Base-by-base conservation (phyloP, 1,140 invertebrate genomes). In the Nilaparvata lugens region DNA sequence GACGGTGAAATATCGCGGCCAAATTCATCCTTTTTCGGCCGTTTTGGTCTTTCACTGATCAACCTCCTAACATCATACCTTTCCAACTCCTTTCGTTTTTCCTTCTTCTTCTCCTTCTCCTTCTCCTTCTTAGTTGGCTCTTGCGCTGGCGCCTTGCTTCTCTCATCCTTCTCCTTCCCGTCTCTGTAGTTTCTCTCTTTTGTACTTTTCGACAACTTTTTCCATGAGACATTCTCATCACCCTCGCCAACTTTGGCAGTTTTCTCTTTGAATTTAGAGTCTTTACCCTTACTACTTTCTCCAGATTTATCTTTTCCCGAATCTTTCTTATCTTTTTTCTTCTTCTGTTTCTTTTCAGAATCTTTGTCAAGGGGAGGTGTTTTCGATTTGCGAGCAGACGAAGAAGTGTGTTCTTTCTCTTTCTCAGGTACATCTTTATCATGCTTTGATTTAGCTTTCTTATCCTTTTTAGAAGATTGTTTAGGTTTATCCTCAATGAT, bases 121-220 rank as follows among this genome's bases (percentile, higher is more conserved):
- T 71, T 76, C 60, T 75, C 74, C 64, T 76, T 69, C 64, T 58
- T 70, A 38, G 72, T 69, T 28, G 71, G 71, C 52, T 67, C 70
- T 60, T 71, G 24, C 43, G 73, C 70, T 31, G 71, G 70, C 42
- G 66, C 70, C 58, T 71, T 71, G 18, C 69, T 67, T 66, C 70
- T 72, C 54, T 69, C 70, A 66, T 68, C 68, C 66, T 55, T 71
- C 64, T 76, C 75, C 54, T 70, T 73, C 51, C 86, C 84, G 43
- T 87, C 86, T 0, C 91, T 77, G 68, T 93, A 94, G 67, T 89
- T 91, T 56, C 90, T 75, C 63, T 89, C 88, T 69, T 90, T 91
- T 5, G 82, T 85, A 64, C 75, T 85, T 68, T 88, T 91, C 9
- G 86, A 87, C 1, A 89, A 74, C 71, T 91, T 91, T 66, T 91